These are phyloP conservation scores for Okamejei kenojei DNA, from an alignment of 2,797 vertebrate genomes.

Conservation along the genomic window DNA sequence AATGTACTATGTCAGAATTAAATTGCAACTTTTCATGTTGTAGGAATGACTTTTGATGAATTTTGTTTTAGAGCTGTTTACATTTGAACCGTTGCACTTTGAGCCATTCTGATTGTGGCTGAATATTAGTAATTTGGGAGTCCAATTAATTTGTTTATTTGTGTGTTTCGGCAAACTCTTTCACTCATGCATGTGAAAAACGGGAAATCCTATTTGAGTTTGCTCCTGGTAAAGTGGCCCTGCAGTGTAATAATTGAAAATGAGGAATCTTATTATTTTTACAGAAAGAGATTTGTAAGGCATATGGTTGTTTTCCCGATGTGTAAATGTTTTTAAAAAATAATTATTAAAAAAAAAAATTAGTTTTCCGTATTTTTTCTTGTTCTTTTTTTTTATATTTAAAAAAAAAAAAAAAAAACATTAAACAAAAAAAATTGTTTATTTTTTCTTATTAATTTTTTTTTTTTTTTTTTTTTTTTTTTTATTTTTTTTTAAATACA, in stretches of 20 bases:
- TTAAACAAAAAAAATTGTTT: too few relatives aligned
- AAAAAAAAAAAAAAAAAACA: too few relatives aligned
- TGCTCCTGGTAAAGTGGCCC: background rate
- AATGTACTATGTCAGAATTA: background rate
- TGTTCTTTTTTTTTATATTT: too few relatives aligned
- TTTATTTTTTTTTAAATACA: too few relatives aligned
- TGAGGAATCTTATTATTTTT: background rate
- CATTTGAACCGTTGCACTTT: background rate
- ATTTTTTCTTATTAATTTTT: too few relatives aligned
- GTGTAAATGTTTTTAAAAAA: too few relatives aligned
- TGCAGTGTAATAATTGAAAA: too few relatives aligned
- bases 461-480: too few relatives aligned
- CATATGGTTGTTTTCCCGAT: too few relatives aligned
- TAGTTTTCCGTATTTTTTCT: too few relatives aligned
- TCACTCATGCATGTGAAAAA: background rate
- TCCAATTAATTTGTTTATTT: background rate
- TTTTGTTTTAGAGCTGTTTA: background rate
- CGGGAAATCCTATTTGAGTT: background rate
- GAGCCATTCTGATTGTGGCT: background rate
- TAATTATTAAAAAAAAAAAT: too few relatives aligned
- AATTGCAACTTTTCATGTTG: background rate
- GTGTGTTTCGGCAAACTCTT: background rate
- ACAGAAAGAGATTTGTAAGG: background rate
- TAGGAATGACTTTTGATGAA: background rate
- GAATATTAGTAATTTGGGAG: background rate